Percentiles rank a stretch among this genome's conserved stretches.
Evolutionary conservation across 1,140 invertebrate species (phyloP).

Genomic region (Bathynomus jamesi): DNA sequence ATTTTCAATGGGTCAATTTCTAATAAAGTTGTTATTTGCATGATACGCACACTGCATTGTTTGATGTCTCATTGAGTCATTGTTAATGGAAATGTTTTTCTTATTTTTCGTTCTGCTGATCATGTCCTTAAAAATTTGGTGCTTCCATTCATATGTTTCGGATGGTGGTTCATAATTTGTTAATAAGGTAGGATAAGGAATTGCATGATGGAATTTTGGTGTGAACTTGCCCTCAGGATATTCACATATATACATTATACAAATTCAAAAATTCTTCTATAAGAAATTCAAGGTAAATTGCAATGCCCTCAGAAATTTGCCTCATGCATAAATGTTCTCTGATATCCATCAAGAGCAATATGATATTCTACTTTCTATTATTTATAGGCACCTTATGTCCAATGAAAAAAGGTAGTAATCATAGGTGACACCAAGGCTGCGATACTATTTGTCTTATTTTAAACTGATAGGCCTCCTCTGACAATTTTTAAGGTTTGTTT

Average conservation of each 20-base stretch:
- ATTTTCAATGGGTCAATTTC: too few relatives aligned
- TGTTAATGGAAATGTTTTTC: too few relatives aligned
- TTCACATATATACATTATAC: neutral
- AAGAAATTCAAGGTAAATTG: neutral
- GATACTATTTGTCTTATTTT: too few relatives aligned
- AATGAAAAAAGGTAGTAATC: too few relatives aligned
- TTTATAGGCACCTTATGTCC: too few relatives aligned
- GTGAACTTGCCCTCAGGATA: neutral
- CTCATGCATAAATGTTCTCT: neutral
- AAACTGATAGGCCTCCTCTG: too few relatives aligned
- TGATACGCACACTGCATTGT: too few relatives aligned
- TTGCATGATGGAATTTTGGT: neutral
- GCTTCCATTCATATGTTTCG: neutral
- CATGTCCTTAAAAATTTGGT: neutral
- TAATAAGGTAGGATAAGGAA: neutral
- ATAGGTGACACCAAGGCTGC: too few relatives aligned
- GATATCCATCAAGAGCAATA: neutral
- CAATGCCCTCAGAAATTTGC: neutral
- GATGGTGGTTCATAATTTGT: neutral
- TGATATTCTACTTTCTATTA: neutral
- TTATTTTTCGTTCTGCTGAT: neutral
- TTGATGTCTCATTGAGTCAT: too few relatives aligned
- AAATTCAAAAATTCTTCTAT: neutral
- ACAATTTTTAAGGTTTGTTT: too few relatives aligned
- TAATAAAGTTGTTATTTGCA: too few relatives aligned